Base-by-base conservation (phyloP, 2,888 invertebrate species). In the Ligdia adustata region DNA sequence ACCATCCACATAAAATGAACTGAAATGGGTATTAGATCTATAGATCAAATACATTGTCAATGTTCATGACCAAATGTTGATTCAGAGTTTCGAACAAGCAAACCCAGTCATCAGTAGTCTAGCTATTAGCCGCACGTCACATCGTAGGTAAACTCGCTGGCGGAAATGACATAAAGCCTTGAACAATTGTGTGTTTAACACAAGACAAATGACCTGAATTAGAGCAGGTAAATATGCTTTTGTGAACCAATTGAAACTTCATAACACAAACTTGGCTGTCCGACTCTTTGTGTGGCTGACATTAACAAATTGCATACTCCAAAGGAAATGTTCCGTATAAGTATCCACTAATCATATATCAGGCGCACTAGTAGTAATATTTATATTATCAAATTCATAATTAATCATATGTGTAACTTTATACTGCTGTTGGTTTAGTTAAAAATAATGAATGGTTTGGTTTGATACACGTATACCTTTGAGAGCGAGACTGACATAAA, bases 141-240 rank as follows among this genome's bases (percentile, higher is more conserved):
- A n/a, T n/a, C n/a, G n/a, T 27, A 35, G 52, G 45, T 14, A 22
- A 28, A 15, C 11, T 41, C 57, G 31, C 45, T 55, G 66, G 72
- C 69, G 80, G 79, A 79, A 76, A 75, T 69, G 49, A 33, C 20
- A 40, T 62, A 57, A n/a, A 57, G 63, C 78, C 75, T 79, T 76
- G 72, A 75, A 66, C 63, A 66, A 69, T 67, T 67, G 68, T 70
- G 62, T 50, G 50, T 49, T 61, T 52, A 63, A 70, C 69, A 66
- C 41, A 48, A 66, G 77, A 81, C 57, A 75, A 79, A 82, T 75
- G 69, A 67, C 61, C 60, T 49, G 50, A 64, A 65, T 63, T 56
- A 56, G 47, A 52, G 49, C 58, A 64, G 60, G 64, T 57, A 62
- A 70, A 62, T 62, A 45, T 39, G 34, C 20, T 18, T 32, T 44